These are phyloP conservation scores for Penaeus chinensis DNA, from an alignment of 1,140 invertebrate species.

Conservation along the genomic window DNA sequence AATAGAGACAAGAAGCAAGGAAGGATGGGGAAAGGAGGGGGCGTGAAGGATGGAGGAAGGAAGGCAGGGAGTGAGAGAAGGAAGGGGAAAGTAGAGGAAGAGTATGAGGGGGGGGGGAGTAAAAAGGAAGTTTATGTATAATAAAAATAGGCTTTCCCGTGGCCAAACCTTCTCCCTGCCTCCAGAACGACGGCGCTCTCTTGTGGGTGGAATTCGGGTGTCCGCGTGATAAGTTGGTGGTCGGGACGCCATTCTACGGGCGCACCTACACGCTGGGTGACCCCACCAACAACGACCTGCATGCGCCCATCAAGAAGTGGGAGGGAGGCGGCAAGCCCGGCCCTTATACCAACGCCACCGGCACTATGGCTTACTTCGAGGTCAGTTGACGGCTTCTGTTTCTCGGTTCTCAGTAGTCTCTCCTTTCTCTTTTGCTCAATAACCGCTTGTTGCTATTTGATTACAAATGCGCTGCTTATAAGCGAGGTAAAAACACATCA, in stretches of 20 bases:
- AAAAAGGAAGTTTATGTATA: no score
- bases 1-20: no score
- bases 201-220: conserved; percentile 74
- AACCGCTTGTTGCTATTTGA: no score
- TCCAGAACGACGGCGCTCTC: conserved; percentile 69
- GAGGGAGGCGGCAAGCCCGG: conserved; percentile 64
- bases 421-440: no score
- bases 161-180: neutral
- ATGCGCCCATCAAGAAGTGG: conserved; percentile 67
- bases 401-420: conserved; percentile 63
- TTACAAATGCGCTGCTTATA: no score
- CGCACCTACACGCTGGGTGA: conserved; percentile 73
- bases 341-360: conserved; percentile 71
- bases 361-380: conserved; percentile 73
- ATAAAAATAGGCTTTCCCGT: neutral
- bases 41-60: no score
- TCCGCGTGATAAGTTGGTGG: conserved; percentile 72
- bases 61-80: no score
- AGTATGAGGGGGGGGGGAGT: no score
- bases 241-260: conserved; percentile 76
- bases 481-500: no score
- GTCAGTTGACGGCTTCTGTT: conserved; percentile 71
- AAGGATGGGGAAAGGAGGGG: no score
- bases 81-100: no score
- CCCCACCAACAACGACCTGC: conserved; percentile 68